A percentile compares a stretch with the other conserved stretches of the same genome.
These are phyloP conservation scores for Paramormyrops kingsleyae DNA, from an alignment of 2,113 vertebrate genomes.

Conservation along the genomic window DNA sequence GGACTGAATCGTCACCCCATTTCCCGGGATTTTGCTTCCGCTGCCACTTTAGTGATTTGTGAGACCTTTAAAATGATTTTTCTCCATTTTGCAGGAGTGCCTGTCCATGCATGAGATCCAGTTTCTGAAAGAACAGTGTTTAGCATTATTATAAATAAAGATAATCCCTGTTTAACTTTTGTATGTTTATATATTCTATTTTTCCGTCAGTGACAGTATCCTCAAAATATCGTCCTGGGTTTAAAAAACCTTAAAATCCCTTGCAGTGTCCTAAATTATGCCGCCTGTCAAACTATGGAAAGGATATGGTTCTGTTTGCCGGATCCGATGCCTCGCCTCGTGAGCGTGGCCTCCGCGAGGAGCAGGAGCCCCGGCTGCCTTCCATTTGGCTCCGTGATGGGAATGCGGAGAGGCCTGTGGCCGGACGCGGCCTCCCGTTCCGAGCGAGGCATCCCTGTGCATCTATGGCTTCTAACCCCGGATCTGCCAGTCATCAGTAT, in stretches of 20 bases:
- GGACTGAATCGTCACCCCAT: slow-evolving; percentile 15
- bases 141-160: background rate
- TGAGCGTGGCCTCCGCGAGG: background rate
- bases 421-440: background rate
- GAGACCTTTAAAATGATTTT: background rate
- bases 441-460: background rate
- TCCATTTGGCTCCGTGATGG: background rate
- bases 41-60: background rate
- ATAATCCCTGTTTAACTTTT: background rate
- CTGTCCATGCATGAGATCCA: background rate
- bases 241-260: background rate
- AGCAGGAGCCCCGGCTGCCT: background rate
- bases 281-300: background rate
- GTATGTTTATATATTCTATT: background rate
- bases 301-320: background rate
- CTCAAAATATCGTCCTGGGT: background rate
- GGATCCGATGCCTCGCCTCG: background rate
- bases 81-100: background rate
- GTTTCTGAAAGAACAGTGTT: background rate
- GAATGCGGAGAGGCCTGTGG: background rate
- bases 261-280: background rate
- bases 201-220: background rate
- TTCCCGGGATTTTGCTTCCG: background rate
- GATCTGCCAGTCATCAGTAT: background rate
- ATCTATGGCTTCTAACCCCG: background rate